Base-by-base conservation (phyloP, 1,140 invertebrate genomes). In the Dolichoris vasculosae region DNA sequence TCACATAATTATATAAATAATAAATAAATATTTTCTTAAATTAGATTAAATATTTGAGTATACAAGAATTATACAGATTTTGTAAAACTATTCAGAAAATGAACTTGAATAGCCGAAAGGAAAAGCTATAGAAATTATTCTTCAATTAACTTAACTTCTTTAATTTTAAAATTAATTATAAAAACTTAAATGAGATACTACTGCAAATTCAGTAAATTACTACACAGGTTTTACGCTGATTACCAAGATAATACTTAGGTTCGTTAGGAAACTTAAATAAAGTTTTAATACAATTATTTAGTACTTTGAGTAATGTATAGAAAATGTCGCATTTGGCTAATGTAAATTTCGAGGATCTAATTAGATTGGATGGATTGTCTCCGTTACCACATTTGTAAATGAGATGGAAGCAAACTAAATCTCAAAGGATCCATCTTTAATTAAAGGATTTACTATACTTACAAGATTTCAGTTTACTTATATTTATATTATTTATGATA, bases 181-280 rank as follows among this genome's bases (percentile, higher is more conserved):
- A 51, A 59, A 26, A 59, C 23, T 2, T 26, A 2, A 59, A 6
- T 26, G 55, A 59, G 26, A 59, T 59, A 59, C 23, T 7, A 46
- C 43, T 7, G 6, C 43, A 7, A 46, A 46, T 46, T 7, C 6
- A 46, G 23, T 26, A 26, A 59, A 59, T 32, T 23, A 32, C 15
- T 67, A 11, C 32, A 35, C 11, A n/a, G 1, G 9, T 32, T 67
- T 67, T 35, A 30, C 0, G 11, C 2, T 67, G 32, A 67, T 67
- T 67, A 32, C 30, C 2, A 67, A 67, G 63, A 67, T 38, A 71
- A 71, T 71, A 40, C 35, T 71, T 13, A 76, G 2, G 73, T 76
- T 75, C 38, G n/a, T 48, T 76, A 46, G n/a, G 26, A 77, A 77
- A 77, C 11, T 48, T 51, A 51, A 51, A 75, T 75, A 69, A 20